Base-by-base conservation (phyloP, 2,113 vertebrate species). In the Otus sunia region DNA sequence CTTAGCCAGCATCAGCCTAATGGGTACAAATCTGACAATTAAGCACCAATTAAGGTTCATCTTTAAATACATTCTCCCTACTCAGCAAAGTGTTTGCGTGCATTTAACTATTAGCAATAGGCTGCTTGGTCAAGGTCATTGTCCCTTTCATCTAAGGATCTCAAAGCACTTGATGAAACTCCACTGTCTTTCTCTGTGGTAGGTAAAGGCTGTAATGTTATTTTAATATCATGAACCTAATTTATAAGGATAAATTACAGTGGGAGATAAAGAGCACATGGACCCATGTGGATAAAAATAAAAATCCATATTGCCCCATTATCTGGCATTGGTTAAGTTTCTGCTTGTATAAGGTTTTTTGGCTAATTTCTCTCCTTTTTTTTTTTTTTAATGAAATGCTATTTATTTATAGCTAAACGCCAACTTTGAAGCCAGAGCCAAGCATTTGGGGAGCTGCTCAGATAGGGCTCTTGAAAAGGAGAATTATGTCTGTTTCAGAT, bases 191-290 rank as follows among this genome's bases (percentile, higher is more conserved):
- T 69, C 96, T 74, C 94, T 96, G 95, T 87, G 96, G 96, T 97
- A 96, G 96, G 96, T 95, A 96, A 85, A 91, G 89, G 60, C 93
- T 63, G 15, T 95, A 95, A 94, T 92, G 91, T 91, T 93, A 88
- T 89, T 96, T 97, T 96, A 97, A 96, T 92, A 94, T 60, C 90
- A 92, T 63, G 82, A 92, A 50, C 23, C 90, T 95, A 83, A 94
- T 97, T 96, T 93, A 91, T 96, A 96, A 87, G 92, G 90, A 68
- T 94, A 94, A 97, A 97, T 96, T 97, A 96, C 92, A 94, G 86
- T 60, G 49, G 64, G 87, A 96, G 96, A 97, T 96, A 95, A 95
- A 96, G 87, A 95, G 88, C 92, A 81, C 52, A 75, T 69, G 94
- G 69, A 74, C 63, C 67, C 55, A n/a, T 92, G 80, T 78, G 92